These are phyloP conservation scores for Peromyscus melanophrys DNA, from an alignment of 2,797 vertebrate species.

Conservation along the genomic window DNA sequence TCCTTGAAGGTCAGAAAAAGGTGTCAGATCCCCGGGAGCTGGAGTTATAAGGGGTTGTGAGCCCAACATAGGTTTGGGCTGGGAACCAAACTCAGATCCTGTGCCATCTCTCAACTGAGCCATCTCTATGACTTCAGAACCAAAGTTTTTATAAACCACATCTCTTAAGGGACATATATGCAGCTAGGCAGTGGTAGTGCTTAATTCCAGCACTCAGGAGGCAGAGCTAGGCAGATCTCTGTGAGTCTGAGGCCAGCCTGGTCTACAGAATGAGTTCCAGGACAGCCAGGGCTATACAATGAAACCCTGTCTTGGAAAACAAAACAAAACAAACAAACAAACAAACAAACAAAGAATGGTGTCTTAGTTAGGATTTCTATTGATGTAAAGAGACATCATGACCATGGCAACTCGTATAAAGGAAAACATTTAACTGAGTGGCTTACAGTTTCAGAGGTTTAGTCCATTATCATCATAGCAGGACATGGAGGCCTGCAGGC, in stretches of 20 bases:
- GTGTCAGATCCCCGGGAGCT: not conserved
- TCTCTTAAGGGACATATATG: not conserved
- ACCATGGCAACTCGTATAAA: no score
- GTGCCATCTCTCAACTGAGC: not conserved
- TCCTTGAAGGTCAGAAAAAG: not conserved
- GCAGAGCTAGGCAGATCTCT: not conserved
- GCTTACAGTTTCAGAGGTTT: no score
- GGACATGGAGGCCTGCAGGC: not conserved
- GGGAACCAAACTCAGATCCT: no score
- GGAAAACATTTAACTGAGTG: no score
- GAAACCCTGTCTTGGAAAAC: no score
- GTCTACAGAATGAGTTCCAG: no score
- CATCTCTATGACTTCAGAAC: not conserved
- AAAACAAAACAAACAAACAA: no score
- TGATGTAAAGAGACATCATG: no score
- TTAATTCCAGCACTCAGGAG: not conserved
- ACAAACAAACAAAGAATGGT: no score
- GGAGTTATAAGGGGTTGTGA: no score
- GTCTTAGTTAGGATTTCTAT: no score
- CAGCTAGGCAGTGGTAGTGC: not conserved
- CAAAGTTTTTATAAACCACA: conserved; percentile 14
- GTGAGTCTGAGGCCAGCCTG: not conserved
- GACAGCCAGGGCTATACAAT: no score
- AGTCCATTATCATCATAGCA: not conserved
- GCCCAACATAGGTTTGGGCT: not conserved